Percentiles rank a stretch among this genome's conserved stretches.
Conservation (phyloP, 2,888 invertebrate genomes). For the Ceratothoa steindachneri region DNA sequence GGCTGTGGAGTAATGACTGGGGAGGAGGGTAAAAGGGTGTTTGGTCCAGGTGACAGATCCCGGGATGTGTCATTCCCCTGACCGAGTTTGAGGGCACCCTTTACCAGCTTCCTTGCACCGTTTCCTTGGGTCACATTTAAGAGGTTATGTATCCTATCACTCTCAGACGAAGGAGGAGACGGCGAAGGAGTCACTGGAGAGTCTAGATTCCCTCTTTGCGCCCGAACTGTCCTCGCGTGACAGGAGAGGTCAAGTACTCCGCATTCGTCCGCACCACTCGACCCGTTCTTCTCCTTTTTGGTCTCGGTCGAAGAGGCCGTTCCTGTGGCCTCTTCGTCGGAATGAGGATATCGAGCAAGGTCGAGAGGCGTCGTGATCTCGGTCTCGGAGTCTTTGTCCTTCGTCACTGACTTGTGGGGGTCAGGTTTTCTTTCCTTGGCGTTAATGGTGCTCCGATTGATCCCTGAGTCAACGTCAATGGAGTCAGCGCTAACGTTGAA, state of each 20-base stretch:
- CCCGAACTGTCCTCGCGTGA: constrained; percentile 40
- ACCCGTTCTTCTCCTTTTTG: not conserved
- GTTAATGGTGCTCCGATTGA: not conserved
- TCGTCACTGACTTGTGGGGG: not conserved
- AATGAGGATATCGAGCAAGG: not conserved
- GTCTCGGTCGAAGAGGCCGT: not conserved
- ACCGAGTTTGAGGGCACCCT: constrained; percentile 7
- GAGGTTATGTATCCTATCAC: constrained; percentile 39
- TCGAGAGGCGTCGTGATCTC: not conserved
- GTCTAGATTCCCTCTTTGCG: constrained; percentile 27
- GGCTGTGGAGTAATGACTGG: constrained; percentile 17
- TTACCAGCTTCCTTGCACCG: constrained; percentile 30
- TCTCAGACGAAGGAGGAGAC: constrained; percentile 7
- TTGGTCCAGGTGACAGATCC: constrained; percentile 9
- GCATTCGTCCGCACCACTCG: constrained; percentile 21
- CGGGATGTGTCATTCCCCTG: not conserved
- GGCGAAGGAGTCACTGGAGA: constrained; percentile 23
- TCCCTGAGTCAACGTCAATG: not conserved
- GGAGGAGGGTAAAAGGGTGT: constrained; percentile 10
- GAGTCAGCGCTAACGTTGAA: constrained; percentile 37
- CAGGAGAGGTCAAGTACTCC: constrained; percentile 41
- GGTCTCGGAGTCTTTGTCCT: not conserved
- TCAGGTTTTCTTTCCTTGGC: not conserved
- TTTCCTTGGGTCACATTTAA: constrained; percentile 40
- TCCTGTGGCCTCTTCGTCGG: not conserved